Conservation (phyloP, 2,113 vertebrate species). For the Trochalopteron elliotii region DNA sequence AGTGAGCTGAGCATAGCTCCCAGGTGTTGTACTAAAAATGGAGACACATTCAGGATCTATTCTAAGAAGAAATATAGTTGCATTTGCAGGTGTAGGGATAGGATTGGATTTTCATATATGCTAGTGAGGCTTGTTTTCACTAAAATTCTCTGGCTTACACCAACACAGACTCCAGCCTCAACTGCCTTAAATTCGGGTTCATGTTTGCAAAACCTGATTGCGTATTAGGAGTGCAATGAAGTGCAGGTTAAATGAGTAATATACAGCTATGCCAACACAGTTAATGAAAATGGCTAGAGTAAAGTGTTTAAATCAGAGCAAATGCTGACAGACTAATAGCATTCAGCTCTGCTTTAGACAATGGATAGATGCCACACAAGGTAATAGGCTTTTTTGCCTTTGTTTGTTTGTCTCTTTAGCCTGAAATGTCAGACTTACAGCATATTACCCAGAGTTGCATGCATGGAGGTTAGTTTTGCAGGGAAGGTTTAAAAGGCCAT, state of each 20-base stretch:
- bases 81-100: not conserved
- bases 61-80: not conserved
- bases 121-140: not conserved
- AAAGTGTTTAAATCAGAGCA: constrained; percentile 61
- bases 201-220: constrained; percentile 26
- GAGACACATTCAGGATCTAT: not conserved
- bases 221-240: constrained; percentile 33
- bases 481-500: not conserved
- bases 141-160: not conserved
- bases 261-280: constrained; percentile 29
- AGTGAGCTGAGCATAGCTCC: not conserved
- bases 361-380: not conserved
- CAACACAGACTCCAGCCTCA: not conserved
- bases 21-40: constrained; percentile 38
- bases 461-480: not conserved
- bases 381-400: not conserved
- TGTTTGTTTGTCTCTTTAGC: not conserved
- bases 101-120: not conserved
- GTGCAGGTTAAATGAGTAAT: constrained; percentile 60
- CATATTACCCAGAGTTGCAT: not conserved
- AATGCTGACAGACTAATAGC: constrained; percentile 17
- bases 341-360: constrained; percentile 34
- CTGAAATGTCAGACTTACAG: not conserved
- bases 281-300: constrained; percentile 62
- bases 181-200: not conserved